Base-by-base conservation (phyloP, 2,113 vertebrate species). In the Sylvicapra grimmia region DNA sequence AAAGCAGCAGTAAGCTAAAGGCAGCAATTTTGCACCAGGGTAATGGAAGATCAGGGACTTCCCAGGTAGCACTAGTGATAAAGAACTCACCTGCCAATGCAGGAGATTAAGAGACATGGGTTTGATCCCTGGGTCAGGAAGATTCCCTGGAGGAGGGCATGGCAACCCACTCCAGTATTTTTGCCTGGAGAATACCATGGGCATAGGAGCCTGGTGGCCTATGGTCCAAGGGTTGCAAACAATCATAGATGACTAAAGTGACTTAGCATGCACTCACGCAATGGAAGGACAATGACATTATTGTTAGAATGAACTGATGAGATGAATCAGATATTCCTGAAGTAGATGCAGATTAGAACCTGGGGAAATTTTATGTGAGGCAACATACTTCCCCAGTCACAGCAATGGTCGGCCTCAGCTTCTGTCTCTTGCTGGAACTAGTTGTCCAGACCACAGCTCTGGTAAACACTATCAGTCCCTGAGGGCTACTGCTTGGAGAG, bases 301-400 rank as follows among this genome's bases (percentile, higher is more conserved):
- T 65, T 44, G 82, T 94, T 88, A 90, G 72, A 96, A 82, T 89
- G 14, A 86, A 93, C 75, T 49, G 27, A 83, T 80, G 86, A 90
- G 21, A 36, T 80, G 56, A 85, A 89, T 15, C 75, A 58, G 16
- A 96, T 58, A 16, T n/a, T 75, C 51, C 72, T 36, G 15, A 75
- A 40, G 11, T 49, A 51, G 68, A 8, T 84, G 27, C 40, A 84
- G 94, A 97, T 65, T 72, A 79, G 31, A 18, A n/a, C 27, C 7
- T 6, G 89, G 15, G 8, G 75, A 44, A 83, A 86, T 29, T 33
- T 18, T 80, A 13, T 84, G 31, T 59, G 36, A 79, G 9, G 21
- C 10, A 51, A 5, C 44, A 80, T 40, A 36, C 10, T 59, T 44
- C 72, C 31, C 29, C 2, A 90, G 6, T 72, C 15, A 21, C 18